Base-by-base conservation (phyloP, 1,140 invertebrate genomes). In the Ylistrum balloti region DNA sequence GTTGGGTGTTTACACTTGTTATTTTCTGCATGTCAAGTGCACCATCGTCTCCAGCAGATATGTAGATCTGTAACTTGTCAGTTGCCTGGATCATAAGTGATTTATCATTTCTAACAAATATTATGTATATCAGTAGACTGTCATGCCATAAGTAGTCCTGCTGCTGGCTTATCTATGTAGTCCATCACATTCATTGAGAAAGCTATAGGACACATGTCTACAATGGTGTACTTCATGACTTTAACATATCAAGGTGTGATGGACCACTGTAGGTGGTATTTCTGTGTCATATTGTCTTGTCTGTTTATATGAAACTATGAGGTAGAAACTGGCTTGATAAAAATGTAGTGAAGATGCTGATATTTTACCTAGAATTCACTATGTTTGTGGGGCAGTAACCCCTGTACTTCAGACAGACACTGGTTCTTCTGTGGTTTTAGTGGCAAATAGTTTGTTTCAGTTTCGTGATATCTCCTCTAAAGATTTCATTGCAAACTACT, bases 21-120 rank as follows among this genome's bases (percentile, higher is more conserved):
- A 28, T 74, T 74, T 28, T 28, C 56, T 74, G 20, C 41, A 9
- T 74, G 56, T n/a, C 5, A 74, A 74, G 41, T 74, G 22, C 56
- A 74, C 56, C n/a, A 28, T 28, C 56, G 56, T 28, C 56, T n/a
- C 41, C 41, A 45, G 41, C 17, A 28, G 5, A 74, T 22, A 74
- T 74, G 22, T 9, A 28, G 28, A 74, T 74, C 56, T 74, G 56
- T 74, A 74, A 17, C 17, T 28, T 28, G 56, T 28, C n/a, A 28
- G 28, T 74, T 74, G 56, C 22, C n/a, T 74, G 56, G 5, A 45
- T 45, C 41, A 45, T 45, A 74, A 28, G 56, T 74, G 56, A 74
- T 74, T 74, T 74, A 74, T 74, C 15, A 45, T 45, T 45, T 45
- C n/a, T 28, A 74, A 74, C 56, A 74, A 74, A 74, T n/a, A 20